Evolutionary conservation across 2,113 vertebrate species (phyloP).

Genomic region (Gadus macrocephalus): DNA sequence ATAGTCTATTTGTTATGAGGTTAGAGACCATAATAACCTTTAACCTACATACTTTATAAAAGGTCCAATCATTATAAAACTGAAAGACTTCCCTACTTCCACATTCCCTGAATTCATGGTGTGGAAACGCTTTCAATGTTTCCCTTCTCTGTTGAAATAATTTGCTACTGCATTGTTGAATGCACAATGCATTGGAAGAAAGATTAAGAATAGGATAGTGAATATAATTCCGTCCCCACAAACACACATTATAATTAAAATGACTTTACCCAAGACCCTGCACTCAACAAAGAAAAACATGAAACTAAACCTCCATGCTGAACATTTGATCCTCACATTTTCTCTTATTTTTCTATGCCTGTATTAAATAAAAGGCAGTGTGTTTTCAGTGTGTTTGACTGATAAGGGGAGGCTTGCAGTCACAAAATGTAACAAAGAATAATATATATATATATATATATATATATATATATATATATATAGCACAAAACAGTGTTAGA

Average conservation of each 20-base stretch:
- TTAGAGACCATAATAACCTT: no score
- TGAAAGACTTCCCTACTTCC: background rate
- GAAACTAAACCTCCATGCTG: constrained; percentile 18
- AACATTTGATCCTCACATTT: constrained; percentile 13
- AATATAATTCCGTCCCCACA: constrained; percentile 32
- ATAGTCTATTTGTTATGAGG: no score
- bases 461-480: no score
- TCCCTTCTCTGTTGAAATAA: constrained; percentile 29
- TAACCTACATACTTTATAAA: no score
- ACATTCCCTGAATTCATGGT: constrained; percentile 17
- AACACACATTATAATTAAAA: constrained; percentile 38
- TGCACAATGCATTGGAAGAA: constrained; percentile 34
- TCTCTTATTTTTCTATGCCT: constrained; percentile 8
- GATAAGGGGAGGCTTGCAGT: constrained; percentile 12
- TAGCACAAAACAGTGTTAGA: no score
- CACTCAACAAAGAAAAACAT: constrained; percentile 18
- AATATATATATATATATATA: no score
- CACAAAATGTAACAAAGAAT: no score
- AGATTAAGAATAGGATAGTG: constrained; percentile 41
- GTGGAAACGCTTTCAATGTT: constrained; percentile 27
- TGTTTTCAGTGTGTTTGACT: constrained; percentile 24
- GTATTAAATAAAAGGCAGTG: constrained; percentile 2
- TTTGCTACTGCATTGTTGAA: constrained; percentile 30
- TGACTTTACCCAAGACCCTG: constrained; percentile 38
- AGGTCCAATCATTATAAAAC: no score